Conservation (phyloP, 92 coral and sea anemone genomes). For the Parazoanthus swiftii region DNA sequence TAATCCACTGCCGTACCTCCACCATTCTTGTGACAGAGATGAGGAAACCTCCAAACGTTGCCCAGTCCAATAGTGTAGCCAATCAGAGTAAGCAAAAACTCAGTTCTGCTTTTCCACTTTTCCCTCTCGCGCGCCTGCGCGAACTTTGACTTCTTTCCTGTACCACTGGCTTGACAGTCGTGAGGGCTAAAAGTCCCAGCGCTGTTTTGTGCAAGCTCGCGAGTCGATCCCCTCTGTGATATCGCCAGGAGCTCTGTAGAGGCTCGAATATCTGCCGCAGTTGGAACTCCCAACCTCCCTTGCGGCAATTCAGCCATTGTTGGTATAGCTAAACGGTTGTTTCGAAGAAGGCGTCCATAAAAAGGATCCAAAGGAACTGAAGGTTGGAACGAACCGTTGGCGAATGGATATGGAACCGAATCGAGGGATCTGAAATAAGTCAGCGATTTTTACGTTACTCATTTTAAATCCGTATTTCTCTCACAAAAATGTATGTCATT, state of each 20-base stretch:
- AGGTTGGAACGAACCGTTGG: not conserved
- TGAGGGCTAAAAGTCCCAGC: not conserved
- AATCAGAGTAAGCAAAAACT: slow-evolving; percentile 83
- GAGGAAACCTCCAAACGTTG: slow-evolving; percentile 95
- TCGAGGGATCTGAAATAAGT: slow-evolving; percentile 19
- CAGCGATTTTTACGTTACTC: not conserved
- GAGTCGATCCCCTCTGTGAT: slow-evolving; percentile 23
- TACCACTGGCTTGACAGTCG: not conserved
- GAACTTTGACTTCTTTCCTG: slow-evolving; percentile 33
- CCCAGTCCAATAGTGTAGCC: slow-evolving; percentile 98
- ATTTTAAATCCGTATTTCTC: no score
- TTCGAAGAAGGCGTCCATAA: slow-evolving; percentile 20
- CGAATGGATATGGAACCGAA: slow-evolving; percentile 31
- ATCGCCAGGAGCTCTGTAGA: slow-evolving; percentile 29
- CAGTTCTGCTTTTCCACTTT: slow-evolving; percentile 93
- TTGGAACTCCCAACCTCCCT: slow-evolving; percentile 34
- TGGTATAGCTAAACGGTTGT: slow-evolving; percentile 15
- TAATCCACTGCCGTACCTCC: slow-evolving; percentile 73
- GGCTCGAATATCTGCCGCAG: slow-evolving; percentile 34
- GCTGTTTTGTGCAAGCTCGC: not conserved
- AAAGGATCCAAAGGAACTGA: slow-evolving; percentile 20
- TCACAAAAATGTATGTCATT: no score
- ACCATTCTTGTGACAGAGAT: slow-evolving; percentile 94
- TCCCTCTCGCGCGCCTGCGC: slow-evolving; percentile 62
- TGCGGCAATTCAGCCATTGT: slow-evolving; percentile 11